phyloP scores from a whole-genome alignment of 2,888 invertebrate genomes.

The Limenitis camilla region DNA sequence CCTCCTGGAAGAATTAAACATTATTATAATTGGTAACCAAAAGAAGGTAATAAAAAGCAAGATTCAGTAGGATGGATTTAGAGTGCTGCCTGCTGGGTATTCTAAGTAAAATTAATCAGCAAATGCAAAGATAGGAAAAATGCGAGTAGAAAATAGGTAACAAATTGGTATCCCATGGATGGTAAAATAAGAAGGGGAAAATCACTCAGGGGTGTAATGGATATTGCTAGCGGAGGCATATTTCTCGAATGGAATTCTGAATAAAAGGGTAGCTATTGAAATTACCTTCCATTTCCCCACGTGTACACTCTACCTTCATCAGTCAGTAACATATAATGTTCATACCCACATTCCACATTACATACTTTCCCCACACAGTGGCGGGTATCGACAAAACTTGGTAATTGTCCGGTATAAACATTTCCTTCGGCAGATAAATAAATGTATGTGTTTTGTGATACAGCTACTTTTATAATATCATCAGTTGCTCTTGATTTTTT shows the following conservation, averaged over 20 bases:
- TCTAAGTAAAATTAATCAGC: too few relatives aligned
- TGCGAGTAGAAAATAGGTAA: too few relatives aligned
- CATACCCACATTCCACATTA: constrained; percentile 84
- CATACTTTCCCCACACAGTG: constrained; percentile 68
- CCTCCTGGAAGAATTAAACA: constrained; percentile 73
- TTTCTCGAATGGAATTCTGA: too few relatives aligned
- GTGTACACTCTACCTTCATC: constrained; percentile 82
- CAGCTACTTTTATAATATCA: constrained; percentile 37
- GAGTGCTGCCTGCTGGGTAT: too few relatives aligned
- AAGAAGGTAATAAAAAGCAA: neutral
- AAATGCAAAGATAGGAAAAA: too few relatives aligned
- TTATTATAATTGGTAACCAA: neutral
- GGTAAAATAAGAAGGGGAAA: too few relatives aligned
- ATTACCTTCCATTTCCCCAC: constrained; percentile 88
- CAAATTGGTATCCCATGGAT: too few relatives aligned
- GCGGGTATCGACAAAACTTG: constrained; percentile 74
- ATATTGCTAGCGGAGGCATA: too few relatives aligned
- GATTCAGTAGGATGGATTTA: too few relatives aligned
- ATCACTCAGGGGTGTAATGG: too few relatives aligned
- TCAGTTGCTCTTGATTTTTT: constrained; percentile 36
- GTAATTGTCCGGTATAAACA: constrained; percentile 75
- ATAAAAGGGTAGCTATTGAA: neutral
- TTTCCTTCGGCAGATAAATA: constrained; percentile 44
- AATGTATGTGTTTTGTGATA: constrained; percentile 39
- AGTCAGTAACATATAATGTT: constrained; percentile 84